Evolutionary conservation across 37 sponge, comb jelly and placozoan genomes (phyloP).

Genomic region (Halichondria panicea): DNA sequence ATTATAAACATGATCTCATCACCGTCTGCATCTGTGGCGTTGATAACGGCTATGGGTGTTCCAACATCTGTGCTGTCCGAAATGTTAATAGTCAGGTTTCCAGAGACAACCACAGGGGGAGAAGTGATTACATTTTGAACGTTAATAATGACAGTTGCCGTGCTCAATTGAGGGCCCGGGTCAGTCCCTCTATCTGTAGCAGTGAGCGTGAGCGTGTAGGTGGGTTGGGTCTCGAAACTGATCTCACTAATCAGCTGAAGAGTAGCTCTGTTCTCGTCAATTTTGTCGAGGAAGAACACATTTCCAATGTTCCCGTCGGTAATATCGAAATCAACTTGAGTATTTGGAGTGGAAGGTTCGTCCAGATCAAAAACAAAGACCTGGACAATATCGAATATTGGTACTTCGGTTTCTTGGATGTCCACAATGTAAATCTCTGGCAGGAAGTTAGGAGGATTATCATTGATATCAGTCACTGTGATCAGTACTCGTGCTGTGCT

Average conservation of each 20-base stretch:
- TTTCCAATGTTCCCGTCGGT: conserved; percentile 5
- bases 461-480: conserved; percentile 75
- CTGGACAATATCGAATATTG: neutral
- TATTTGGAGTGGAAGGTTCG: conserved; percentile 38
- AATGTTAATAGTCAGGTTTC: conserved; percentile 29
- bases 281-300: neutral
- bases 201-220: conserved; percentile 20
- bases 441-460: conserved; percentile 70
- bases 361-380: conserved; percentile 62
- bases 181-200: conserved; percentile 44
- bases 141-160: conserved; percentile 13
- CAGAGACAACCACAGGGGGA: conserved; percentile 26
- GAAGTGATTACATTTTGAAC: conserved; percentile 67
- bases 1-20: conserved; percentile 7
- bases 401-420: conserved; percentile 29
- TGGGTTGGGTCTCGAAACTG: conserved; percentile 29
- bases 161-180: conserved; percentile 34
- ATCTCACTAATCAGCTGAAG: conserved; percentile 14
- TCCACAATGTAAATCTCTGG: conserved; percentile 17
- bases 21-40: conserved; percentile 31
- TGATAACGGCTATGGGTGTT: conserved; percentile 29
- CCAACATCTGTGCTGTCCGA: conserved; percentile 36
- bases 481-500: conserved; percentile 24
- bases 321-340: conserved; percentile 29
- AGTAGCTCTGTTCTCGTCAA: neutral